These are phyloP conservation scores for Pterostichus niger DNA, from an alignment of 2,888 invertebrate genomes.

Conservation along the genomic window DNA sequence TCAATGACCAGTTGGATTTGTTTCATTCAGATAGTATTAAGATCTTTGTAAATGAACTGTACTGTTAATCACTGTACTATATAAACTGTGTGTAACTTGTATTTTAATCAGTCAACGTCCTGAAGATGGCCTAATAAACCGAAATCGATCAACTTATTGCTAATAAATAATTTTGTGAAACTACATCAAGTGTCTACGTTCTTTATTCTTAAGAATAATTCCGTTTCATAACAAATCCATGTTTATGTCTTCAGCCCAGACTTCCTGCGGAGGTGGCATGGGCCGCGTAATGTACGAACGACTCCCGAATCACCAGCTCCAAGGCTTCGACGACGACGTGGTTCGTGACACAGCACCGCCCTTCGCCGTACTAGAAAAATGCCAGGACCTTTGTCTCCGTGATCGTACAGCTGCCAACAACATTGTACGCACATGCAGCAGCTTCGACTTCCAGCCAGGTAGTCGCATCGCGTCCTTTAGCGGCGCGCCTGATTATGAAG, in stretches of 20 bases:
- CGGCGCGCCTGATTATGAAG: conserved; percentile 90
- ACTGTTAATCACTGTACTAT: too few species aligned
- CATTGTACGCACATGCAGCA: conserved; percentile 90
- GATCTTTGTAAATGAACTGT: too few species aligned
- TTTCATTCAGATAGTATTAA: too few species aligned
- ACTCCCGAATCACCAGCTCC: conserved; percentile 92
- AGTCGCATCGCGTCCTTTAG: conserved; percentile 91
- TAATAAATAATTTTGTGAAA: too few species aligned
- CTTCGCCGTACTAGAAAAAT: conserved; percentile 92
- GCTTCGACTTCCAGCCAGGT: conserved; percentile 95
- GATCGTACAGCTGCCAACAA: conserved; percentile 89
- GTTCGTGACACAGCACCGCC: conserved; percentile 92
- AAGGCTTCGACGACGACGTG: conserved; percentile 93
- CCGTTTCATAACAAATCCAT: too few species aligned
- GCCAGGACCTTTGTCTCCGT: conserved; percentile 90
- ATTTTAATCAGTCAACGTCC: too few species aligned
- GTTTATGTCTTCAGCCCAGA: conserved; percentile 84
- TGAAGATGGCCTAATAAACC: too few species aligned
- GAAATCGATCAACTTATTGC: too few species aligned
- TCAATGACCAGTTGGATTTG: too few species aligned
- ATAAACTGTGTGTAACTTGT: too few species aligned
- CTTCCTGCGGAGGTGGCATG: conserved; percentile 93
- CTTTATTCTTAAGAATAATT: too few species aligned
- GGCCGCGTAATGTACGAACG: conserved; percentile 94
- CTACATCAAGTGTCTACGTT: too few species aligned